These are phyloP conservation scores for Brachypodius melanocephalos DNA, from an alignment of 2,113 vertebrate species.

Conservation along the genomic window DNA sequence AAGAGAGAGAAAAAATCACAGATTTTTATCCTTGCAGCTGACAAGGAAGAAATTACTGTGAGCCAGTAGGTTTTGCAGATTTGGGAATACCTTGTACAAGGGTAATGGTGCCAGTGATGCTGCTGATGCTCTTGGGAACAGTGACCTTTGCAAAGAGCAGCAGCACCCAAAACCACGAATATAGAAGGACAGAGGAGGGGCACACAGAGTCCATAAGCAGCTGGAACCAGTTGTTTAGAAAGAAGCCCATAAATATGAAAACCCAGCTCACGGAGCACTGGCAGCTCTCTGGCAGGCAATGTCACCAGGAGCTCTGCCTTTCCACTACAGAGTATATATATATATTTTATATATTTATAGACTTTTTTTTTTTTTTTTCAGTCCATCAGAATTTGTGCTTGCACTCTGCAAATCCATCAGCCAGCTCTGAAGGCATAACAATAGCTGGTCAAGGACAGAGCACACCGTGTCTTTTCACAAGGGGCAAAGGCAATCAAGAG, in stretches of 20 bases:
- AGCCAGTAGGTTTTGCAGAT: background rate
- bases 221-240: background rate
- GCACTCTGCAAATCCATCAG: constrained; percentile 32
- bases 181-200: background rate
- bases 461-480: constrained; percentile 43
- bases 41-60: background rate
- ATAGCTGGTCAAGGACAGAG: constrained; percentile 65
- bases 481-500: constrained; percentile 68
- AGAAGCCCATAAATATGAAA: background rate
- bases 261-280: background rate
- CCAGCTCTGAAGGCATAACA: constrained; percentile 45
- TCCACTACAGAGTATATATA: background rate
- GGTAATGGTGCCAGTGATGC: background rate
- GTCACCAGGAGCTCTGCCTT: background rate
- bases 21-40: background rate
- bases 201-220: background rate
- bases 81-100: background rate
- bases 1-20: background rate
- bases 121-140: background rate
- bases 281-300: background rate
- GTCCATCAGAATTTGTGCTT: constrained; percentile 1
- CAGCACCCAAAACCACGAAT: background rate
- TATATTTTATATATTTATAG: background rate
- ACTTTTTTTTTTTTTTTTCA: background rate
- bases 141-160: background rate